phyloP scores from a whole-genome alignment of 2,113 vertebrate genomes.

The Steatornis caripensis region DNA sequence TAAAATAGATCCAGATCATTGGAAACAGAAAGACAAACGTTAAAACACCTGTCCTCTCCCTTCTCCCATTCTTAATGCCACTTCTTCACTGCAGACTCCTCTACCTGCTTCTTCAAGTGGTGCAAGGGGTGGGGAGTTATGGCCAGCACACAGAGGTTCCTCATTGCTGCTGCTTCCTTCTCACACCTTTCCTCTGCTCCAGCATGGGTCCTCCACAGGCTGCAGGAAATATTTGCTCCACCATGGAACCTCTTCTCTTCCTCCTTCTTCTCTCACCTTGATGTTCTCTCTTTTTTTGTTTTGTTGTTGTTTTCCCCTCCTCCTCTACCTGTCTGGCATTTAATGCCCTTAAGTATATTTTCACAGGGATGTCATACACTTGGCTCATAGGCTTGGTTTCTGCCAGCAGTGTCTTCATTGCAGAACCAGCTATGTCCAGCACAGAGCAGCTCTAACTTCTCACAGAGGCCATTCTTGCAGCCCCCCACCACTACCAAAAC shows the following conservation, averaged over 20 bases:
- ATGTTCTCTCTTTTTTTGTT: neutral
- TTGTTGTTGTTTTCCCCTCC: no score
- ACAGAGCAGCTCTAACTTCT: neutral
- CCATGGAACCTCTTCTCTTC: neutral
- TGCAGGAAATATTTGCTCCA: neutral
- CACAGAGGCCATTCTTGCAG: neutral
- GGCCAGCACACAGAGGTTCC: neutral
- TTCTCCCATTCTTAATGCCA: neutral
- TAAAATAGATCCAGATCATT: neutral
- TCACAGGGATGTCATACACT: neutral
- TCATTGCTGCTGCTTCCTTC: neutral
- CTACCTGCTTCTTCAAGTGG: neutral
- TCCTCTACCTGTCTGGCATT: neutral
- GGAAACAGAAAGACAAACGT: neutral
- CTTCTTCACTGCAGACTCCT: neutral
- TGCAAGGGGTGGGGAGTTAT: rapidly evolving
- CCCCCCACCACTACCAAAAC: neutral
- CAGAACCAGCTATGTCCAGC: neutral
- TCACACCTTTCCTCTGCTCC: neutral
- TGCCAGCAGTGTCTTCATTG: neutral
- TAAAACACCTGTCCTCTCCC: neutral
- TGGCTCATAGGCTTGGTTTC: neutral
- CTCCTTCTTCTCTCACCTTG: neutral
- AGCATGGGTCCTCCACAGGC: neutral
- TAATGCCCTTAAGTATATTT: neutral